These are phyloP conservation scores for Cladorhizidae sp. DNA, from an alignment of 37 sponge, comb jelly and placozoan genomes.

Conservation along the genomic window DNA sequence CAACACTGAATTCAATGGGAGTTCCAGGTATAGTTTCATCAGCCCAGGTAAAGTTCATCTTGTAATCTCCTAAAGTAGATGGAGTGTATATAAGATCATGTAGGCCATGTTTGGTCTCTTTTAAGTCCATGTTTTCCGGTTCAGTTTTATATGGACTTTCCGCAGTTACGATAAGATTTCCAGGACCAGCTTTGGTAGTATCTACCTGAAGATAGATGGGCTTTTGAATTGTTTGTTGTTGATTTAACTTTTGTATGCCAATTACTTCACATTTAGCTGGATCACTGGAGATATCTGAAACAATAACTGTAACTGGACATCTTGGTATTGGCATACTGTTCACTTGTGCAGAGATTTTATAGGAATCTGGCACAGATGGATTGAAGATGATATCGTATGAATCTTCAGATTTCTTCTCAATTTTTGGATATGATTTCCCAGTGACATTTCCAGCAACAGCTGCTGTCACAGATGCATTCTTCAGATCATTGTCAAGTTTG, in stretches of 20 bases:
- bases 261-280: conserved; percentile 23
- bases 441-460: conserved; percentile 9
- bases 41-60: conserved; percentile 23
- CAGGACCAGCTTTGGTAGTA: conserved; percentile 28
- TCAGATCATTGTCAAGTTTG: neutral
- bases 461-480: conserved; percentile 35
- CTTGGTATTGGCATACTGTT: conserved; percentile 24
- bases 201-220: conserved; percentile 6
- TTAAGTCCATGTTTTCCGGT: neutral
- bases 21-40: neutral
- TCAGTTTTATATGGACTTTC: neutral
- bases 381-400: conserved; percentile 1
- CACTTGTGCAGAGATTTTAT: conserved; percentile 31
- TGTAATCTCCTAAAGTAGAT: conserved; percentile 7
- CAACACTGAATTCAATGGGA: conserved; percentile 29
- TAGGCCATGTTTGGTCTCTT: neutral
- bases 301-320: conserved; percentile 39
- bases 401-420: conserved; percentile 1
- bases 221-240: neutral
- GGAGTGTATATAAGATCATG: conserved; percentile 20
- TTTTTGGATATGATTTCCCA: conserved; percentile 4
- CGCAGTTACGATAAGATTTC: conserved; percentile 23
- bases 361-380: conserved; percentile 51
- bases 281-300: conserved; percentile 17
- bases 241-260: conserved; percentile 3